Evolutionary conservation across 1,140 invertebrate genomes (phyloP).

Genomic region (Semibalanus balanoides): DNA sequence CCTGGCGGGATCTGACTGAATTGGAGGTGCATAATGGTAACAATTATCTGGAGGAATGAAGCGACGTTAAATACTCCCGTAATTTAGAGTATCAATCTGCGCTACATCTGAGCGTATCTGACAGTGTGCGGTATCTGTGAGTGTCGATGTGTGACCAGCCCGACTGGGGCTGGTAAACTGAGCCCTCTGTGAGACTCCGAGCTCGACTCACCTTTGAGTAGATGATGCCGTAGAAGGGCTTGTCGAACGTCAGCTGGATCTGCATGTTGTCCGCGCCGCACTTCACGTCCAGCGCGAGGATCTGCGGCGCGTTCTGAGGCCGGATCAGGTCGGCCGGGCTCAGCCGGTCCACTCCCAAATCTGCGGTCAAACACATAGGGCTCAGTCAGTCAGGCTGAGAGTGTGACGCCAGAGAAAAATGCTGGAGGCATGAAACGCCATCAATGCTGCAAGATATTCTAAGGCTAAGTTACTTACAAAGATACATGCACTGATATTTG

Average conservation of each 20-base stretch:
- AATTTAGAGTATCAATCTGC: background rate
- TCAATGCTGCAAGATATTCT: too few species aligned
- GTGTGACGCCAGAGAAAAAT: too few species aligned
- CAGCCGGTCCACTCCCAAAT: background rate
- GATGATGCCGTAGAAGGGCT: conserved; percentile 50
- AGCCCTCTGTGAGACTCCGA: too few species aligned
- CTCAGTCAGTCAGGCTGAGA: too few species aligned
- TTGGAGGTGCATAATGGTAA: background rate
- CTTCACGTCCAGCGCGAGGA: conserved; percentile 44
- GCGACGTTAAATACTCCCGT: background rate
- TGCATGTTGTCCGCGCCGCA: conserved; percentile 42
- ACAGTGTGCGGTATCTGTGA: too few species aligned
- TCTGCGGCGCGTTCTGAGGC: conserved; percentile 22
- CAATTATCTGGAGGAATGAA: background rate
- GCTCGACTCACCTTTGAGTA: conserved; percentile 43
- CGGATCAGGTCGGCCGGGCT: background rate
- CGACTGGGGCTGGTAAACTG: too few species aligned
- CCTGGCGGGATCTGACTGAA: too few species aligned
- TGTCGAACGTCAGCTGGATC: conserved; percentile 47
- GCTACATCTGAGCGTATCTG: too few species aligned
- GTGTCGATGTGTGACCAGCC: too few species aligned
- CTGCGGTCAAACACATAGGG: background rate
- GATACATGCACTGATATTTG: too few species aligned
- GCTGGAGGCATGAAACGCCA: too few species aligned
- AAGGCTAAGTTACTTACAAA: too few species aligned